phyloP scores from a whole-genome alignment of 2,113 vertebrate genomes.

The Proteles cristata region DNA sequence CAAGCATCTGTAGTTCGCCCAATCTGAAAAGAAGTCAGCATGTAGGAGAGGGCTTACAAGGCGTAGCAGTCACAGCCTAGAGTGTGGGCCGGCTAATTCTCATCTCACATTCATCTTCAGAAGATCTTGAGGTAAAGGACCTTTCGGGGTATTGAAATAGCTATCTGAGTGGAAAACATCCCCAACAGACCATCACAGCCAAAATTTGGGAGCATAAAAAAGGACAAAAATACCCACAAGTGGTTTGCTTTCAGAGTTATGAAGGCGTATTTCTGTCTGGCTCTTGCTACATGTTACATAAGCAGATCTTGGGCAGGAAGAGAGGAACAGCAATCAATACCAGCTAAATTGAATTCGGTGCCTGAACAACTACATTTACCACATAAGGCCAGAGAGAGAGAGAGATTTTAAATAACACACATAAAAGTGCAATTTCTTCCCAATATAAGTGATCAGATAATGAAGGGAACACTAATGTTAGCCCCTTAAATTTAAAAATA shows the following conservation, averaged over 20 bases:
- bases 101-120: background rate
- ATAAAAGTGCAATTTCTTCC: background rate
- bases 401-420: background rate
- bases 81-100: background rate
- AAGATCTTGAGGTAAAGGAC: background rate
- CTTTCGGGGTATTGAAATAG: background rate
- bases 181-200: background rate
- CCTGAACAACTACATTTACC: background rate
- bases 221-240: background rate
- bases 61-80: background rate
- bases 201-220: background rate
- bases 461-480: background rate
- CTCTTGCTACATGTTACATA: constrained; percentile 42
- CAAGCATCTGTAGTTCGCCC: background rate
- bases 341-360: constrained; percentile 58
- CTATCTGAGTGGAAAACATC: background rate
- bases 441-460: background rate
- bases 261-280: constrained; percentile 21
- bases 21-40: background rate
- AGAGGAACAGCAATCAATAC: constrained; percentile 11
- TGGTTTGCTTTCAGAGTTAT: constrained; percentile 1
- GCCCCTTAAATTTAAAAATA: background rate
- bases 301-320: constrained; percentile 53
- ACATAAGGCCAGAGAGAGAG: background rate
- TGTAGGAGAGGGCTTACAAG: background rate